Conservation (phyloP, 2,113 vertebrate genomes). For the Rhagologus leucostigma region DNA sequence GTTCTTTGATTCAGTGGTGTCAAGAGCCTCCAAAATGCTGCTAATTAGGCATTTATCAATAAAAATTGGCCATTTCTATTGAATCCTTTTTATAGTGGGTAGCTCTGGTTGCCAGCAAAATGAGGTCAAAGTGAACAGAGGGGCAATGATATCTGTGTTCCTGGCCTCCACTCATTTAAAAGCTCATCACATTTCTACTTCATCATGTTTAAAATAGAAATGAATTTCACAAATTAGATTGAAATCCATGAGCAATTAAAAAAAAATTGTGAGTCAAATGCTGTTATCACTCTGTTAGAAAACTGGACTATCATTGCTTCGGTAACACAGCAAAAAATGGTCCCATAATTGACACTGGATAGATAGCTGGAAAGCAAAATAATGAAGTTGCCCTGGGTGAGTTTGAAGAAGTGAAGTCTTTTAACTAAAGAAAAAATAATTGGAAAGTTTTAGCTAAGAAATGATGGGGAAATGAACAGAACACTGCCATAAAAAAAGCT, state of each 20-base stretch:
- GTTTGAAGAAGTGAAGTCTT: slow-evolving; percentile 26
- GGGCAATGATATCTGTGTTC: neutral
- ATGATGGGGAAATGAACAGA: slow-evolving; percentile 48
- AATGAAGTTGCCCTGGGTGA: slow-evolving; percentile 50
- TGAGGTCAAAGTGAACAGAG: neutral
- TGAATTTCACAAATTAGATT: neutral
- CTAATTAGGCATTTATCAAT: neutral
- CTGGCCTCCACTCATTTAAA: neutral
- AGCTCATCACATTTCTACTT: neutral
- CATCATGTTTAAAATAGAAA: neutral
- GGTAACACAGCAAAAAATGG: neutral
- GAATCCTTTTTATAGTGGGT: neutral
- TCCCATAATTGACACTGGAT: neutral
- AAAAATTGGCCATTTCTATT: neutral
- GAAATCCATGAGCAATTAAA: neutral
- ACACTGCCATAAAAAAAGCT: neutral
- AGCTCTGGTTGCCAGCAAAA: neutral
- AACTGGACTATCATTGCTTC: neutral
- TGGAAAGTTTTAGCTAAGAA: slow-evolving; percentile 54
- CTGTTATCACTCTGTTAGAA: neutral
- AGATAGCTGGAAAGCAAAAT: slow-evolving; percentile 32
- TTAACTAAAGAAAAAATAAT: slow-evolving; percentile 57
- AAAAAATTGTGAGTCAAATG: neutral
- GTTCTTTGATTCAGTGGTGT: neutral
- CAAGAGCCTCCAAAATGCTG: neutral